These are phyloP conservation scores for Poecilus cupreus DNA, from an alignment of 2,888 invertebrate species.

Conservation along the genomic window DNA sequence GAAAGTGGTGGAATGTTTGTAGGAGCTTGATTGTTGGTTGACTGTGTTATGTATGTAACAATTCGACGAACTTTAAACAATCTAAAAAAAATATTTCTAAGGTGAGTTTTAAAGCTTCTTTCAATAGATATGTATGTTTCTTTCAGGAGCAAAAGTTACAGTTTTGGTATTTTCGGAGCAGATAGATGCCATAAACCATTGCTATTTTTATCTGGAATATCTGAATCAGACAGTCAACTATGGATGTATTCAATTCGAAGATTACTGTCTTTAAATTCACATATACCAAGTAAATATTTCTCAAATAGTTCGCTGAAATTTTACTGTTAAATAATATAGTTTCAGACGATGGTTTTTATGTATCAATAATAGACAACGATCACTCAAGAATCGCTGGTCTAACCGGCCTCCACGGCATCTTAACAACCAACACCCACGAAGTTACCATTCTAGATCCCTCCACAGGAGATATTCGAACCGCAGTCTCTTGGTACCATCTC, in stretches of 20 bases:
- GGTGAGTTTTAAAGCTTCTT: too few species aligned
- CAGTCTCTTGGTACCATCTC: constrained; percentile 78
- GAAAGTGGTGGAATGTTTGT: too few species aligned
- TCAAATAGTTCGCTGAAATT: constrained; percentile 2
- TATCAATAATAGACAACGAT: constrained; percentile 79
- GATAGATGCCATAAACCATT: constrained; percentile 78
- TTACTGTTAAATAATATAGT: constrained; percentile 65
- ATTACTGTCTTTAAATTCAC: constrained; percentile 72
- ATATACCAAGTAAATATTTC: constrained; percentile 68
- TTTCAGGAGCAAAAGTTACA: constrained; percentile 78
- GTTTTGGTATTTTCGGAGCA: constrained; percentile 80
- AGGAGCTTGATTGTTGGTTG: too few species aligned
- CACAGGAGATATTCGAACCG: constrained; percentile 73
- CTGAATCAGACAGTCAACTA: constrained; percentile 79
- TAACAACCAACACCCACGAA: constrained; percentile 75
- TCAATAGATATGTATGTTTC: too few species aligned
- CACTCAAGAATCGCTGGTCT: constrained; percentile 79
- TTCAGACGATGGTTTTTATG: constrained; percentile 75
- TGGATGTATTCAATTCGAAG: constrained; percentile 81
- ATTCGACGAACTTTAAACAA: too few species aligned
- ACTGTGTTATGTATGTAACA: too few species aligned
- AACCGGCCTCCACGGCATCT: constrained; percentile 76
- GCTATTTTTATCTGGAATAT: constrained; percentile 79
- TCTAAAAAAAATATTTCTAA: too few species aligned
- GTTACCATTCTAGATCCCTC: constrained; percentile 76